Conservation (phyloP, 2,797 vertebrate genomes). For the Dipus sagitta region DNA sequence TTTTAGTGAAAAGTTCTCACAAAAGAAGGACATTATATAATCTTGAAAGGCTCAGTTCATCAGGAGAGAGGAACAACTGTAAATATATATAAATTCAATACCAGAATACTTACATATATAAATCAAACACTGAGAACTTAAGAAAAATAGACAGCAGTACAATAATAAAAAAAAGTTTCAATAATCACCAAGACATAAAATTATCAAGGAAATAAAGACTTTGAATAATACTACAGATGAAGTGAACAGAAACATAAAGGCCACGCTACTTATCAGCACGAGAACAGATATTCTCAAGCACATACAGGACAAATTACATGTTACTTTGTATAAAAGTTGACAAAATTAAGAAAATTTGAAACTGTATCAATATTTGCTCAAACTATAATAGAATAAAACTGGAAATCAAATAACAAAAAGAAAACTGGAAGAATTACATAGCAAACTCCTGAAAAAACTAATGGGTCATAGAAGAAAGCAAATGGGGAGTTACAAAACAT, state of each 20-base stretch:
- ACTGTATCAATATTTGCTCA: not conserved
- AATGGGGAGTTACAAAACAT: not conserved
- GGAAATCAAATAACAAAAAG: not conserved
- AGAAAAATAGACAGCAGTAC: not conserved
- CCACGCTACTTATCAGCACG: not conserved
- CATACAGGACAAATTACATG: not conserved
- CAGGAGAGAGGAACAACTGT: not conserved
- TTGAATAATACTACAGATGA: not conserved
- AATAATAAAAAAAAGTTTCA: not conserved
- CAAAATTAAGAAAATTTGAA: not conserved
- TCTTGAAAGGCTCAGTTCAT: not conserved
- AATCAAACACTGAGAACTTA: not conserved
- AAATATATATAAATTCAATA: not conserved
- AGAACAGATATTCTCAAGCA: not conserved
- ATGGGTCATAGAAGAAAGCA: not conserved
- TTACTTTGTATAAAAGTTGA: not conserved
- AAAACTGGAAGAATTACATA: slow-evolving; percentile 7
- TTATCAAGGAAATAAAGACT: not conserved
- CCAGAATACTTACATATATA: not conserved
- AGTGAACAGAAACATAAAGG: not conserved
- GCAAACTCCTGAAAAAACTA: not conserved
- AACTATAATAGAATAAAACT: not conserved
- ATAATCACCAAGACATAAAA: not conserved
- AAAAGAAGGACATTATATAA: not conserved
- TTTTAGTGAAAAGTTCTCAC: not conserved